These are phyloP conservation scores for Dromius quadrimaculatus DNA, from an alignment of 2,888 invertebrate genomes.

Conservation along the genomic window DNA sequence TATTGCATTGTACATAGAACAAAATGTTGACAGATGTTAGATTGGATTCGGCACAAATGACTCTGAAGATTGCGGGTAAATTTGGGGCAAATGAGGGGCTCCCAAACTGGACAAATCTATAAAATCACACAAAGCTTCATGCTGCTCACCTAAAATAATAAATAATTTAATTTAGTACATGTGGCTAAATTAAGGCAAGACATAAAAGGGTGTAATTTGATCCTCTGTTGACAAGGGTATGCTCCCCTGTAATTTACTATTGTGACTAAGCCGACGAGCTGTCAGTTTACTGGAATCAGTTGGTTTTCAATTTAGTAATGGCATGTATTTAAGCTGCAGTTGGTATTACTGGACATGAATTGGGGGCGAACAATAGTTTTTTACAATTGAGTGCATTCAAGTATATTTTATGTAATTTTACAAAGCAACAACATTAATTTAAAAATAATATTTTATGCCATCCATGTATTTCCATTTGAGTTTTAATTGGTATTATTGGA, in stretches of 20 bases:
- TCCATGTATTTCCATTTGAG: too few relatives aligned
- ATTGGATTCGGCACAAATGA: slow-evolving; percentile 26
- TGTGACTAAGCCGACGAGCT: neutral
- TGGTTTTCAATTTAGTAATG: slow-evolving; percentile 11
- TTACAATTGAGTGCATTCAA: too few relatives aligned
- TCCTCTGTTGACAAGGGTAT: slow-evolving; percentile 19
- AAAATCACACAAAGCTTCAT: neutral
- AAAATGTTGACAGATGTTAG: slow-evolving; percentile 29
- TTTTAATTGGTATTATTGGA: too few relatives aligned
- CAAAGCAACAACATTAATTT: too few relatives aligned
- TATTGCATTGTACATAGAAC: neutral
- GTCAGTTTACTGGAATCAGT: neutral
- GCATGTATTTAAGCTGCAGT: neutral
- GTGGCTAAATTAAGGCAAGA: neutral
- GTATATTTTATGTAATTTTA: too few relatives aligned
- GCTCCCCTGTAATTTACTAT: slow-evolving; percentile 36
- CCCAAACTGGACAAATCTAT: too few relatives aligned
- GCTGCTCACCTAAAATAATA: too few relatives aligned
- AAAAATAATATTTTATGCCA: too few relatives aligned
- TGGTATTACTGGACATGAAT: neutral
- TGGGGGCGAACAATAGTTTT: too few relatives aligned
- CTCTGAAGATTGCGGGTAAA: neutral
- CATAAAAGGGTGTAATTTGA: slow-evolving; percentile 43
- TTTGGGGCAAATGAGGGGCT: neutral
- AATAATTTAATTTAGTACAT: neutral